A percentile compares a stretch with the other conserved stretches of the same genome.
phyloP scores from a whole-genome alignment of 2,888 invertebrate species.

The Nomada fucata region DNA sequence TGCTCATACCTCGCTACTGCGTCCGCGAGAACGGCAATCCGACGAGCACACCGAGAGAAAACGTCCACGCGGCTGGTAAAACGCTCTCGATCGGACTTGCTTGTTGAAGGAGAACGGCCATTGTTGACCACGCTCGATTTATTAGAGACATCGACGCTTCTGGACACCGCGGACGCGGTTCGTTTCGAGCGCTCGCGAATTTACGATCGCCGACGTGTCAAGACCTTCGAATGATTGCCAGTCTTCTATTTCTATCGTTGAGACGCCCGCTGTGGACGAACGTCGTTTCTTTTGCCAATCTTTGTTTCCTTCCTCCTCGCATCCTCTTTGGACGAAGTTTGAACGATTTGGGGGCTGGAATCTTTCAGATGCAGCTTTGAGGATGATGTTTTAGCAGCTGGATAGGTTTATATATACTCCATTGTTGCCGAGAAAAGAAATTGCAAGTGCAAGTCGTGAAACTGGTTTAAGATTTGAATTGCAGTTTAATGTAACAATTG shows the following conservation, averaged over 20 bases:
- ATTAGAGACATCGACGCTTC: constrained; percentile 12
- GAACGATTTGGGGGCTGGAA: too few species aligned
- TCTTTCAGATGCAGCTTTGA: too few species aligned
- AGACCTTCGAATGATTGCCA: not conserved
- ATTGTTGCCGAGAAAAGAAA: too few species aligned
- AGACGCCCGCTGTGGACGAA: not conserved
- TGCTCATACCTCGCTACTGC: constrained; percentile 46
- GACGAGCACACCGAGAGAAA: constrained; percentile 40
- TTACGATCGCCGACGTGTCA: constrained; percentile 1
- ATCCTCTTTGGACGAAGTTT: too few species aligned
- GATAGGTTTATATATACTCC: too few species aligned
- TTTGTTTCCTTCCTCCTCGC: too few species aligned
- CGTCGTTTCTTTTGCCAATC: too few species aligned
- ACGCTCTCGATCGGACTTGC: not conserved
- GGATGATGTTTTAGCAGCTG: too few species aligned
- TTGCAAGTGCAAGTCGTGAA: too few species aligned
- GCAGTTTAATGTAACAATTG: too few species aligned
- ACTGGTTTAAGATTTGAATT: too few species aligned
- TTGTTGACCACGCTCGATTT: constrained; percentile 15
- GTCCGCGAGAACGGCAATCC: constrained; percentile 41
- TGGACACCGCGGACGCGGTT: constrained; percentile 8
- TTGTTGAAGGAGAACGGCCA: constrained; percentile 25
- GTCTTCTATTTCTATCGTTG: not conserved
- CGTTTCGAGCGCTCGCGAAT: not conserved
- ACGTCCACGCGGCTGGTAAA: constrained; percentile 24